Evolutionary conservation across 2,797 vertebrate species (phyloP), one percentile per base, ranked within the genome.

Genomic region (Sciaenops ocellatus): DNA sequence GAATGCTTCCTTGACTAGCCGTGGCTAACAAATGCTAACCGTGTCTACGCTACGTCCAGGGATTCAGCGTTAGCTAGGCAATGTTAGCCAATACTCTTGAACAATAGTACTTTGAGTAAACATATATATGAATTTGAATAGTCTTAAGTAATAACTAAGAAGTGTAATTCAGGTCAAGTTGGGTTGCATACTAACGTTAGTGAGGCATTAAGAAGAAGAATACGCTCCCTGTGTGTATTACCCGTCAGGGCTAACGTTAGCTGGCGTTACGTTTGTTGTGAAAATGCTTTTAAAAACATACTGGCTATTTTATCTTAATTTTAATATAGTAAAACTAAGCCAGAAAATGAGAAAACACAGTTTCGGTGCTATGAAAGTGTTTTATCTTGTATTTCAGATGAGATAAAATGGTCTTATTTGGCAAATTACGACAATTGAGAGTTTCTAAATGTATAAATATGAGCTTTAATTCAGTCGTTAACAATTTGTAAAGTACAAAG

Each of bases 21-120:
- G 28, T 47, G 69, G 84, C 78, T 72, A 65, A 44, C 47, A 38
- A 44, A 18, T 2, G 66, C 71, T 79, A 67, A n/a, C 60, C 3
- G 22, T 48, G 30, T 69, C 42, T 67, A 61, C 30, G 41, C 3
- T 34, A 73, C 34, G 12, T 47, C 0, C 12, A 10, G 44, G 4
- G 30, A 52, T 59, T 9, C 46, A 18, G 5, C 6, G 41, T 69
- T 69, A 80, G 69, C 79, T 8, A 8, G 30, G 30, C 47, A 28
- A 3, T 30, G 56, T n/a, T 41, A 20, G n/a, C 28, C 15, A 24
- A 38, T 34, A 2, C 7, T 51, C 28, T 6, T n/a, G 3, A 2
- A 4, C 3, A 26, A 3, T 3, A 17, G 2, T 13, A 15, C 2
- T 6, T 59, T 47, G 18, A 22, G 2, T 22, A 9, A 34, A 71